Conservation (phyloP, 2,113 vertebrate species). For the Apteryx mantelli region DNA sequence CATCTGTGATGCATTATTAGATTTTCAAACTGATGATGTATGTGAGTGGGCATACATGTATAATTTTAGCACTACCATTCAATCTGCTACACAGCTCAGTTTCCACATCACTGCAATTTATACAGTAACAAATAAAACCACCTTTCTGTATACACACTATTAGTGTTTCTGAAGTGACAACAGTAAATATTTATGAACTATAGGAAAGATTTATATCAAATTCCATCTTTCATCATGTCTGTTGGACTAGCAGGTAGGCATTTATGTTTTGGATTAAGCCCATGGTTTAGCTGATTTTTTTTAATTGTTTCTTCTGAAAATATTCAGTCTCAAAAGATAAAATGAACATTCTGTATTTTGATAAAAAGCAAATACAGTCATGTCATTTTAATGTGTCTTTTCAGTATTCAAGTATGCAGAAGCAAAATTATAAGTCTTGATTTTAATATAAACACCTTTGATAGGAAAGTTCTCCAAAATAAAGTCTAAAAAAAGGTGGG, state of each 20-base stretch:
- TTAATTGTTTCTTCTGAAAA: not conserved
- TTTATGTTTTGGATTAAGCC: not conserved
- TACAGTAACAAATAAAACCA: not conserved
- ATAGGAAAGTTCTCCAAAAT: not conserved
- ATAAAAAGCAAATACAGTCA: not conserved
- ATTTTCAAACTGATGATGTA: not conserved
- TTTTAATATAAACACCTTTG: not conserved
- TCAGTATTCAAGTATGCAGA: not conserved
- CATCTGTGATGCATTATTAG: not conserved
- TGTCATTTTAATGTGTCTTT: not conserved
- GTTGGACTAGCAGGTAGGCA: not conserved
- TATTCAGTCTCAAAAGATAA: not conserved
- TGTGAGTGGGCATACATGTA: not conserved
- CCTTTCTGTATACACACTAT: not conserved
- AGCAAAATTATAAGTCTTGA: not conserved
- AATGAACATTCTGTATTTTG: not conserved
- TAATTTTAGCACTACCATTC: not conserved
- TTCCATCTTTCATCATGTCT: not conserved
- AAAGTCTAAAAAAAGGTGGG: not conserved
- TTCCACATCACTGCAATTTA: not conserved
- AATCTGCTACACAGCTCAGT: not conserved
- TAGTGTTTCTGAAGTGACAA: not conserved
- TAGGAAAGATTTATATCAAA: not conserved
- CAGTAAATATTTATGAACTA: not conserved
- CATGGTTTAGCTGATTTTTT: not conserved